A percentile compares a stretch with the other conserved stretches of the same genome.
These are phyloP conservation scores for Mastacembelus armatus DNA, from an alignment of 2,797 vertebrate genomes.

Conservation along the genomic window DNA sequence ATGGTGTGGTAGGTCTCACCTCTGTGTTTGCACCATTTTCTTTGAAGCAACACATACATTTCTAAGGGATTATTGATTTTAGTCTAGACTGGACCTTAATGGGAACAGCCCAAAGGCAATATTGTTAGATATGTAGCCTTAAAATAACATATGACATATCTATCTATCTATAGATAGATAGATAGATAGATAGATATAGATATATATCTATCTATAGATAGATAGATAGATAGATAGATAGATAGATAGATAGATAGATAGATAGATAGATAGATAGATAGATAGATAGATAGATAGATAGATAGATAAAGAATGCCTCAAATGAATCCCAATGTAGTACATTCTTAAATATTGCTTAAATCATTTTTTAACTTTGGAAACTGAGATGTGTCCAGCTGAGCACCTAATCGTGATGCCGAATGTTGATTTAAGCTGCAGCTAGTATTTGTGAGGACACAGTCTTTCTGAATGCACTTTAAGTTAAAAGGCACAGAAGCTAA, in stretches of 20 bases:
- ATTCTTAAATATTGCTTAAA: too few species aligned
- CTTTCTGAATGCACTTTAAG: conserved; percentile 60
- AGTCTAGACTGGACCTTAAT: conserved; percentile 57
- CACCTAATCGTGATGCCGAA: conserved; percentile 50
- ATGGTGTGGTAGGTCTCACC: conserved; percentile 2
- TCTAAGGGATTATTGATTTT: conserved; percentile 72
- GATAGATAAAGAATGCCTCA: too few species aligned
- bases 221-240: too few species aligned
- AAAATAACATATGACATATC: conserved; percentile 10
- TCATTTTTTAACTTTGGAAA: conserved; percentile 48
- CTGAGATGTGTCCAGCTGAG: conserved; percentile 49
- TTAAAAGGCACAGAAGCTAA: conserved; percentile 70
- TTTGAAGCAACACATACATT: conserved; percentile 31
- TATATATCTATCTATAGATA: too few species aligned
- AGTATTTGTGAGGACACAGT: conserved; percentile 51
- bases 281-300: too few species aligned
- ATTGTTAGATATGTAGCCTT: conserved; percentile 59
- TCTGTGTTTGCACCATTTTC: conserved; percentile 25
- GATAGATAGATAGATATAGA: too few species aligned
- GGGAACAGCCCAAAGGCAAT: conserved; percentile 56
- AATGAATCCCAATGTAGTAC: too few species aligned
- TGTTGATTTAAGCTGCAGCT: conserved; percentile 54
- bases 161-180: conserved; percentile 16
- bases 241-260: too few species aligned
- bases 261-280: too few species aligned